Evolutionary conservation across 1,140 invertebrate genomes (phyloP).

Genomic region (Papilio dardanus): DNA sequence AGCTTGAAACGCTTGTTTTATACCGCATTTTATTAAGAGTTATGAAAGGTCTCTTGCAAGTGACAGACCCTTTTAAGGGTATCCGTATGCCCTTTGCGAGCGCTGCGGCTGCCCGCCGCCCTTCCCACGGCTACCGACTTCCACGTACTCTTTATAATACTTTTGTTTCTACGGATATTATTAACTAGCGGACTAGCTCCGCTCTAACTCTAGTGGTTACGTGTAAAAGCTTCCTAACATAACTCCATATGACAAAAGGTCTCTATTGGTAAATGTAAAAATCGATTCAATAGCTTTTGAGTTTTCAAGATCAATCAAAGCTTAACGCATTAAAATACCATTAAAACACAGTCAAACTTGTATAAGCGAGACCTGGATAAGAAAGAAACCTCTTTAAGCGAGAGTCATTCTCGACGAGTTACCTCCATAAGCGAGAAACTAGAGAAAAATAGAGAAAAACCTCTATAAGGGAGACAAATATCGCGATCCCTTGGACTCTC

Average conservation of each 20-base stretch:
- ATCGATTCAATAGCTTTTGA: neutral
- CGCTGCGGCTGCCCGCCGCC: conserved; percentile 45
- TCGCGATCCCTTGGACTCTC: too few relatives aligned
- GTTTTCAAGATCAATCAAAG: neutral
- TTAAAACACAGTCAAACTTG: too few relatives aligned
- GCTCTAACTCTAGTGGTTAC: neutral
- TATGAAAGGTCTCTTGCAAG: conserved; percentile 74
- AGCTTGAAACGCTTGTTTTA: conserved; percentile 62
- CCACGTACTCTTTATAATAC: conserved; percentile 20
- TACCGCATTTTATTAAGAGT: conserved; percentile 77
- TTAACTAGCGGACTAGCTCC: neutral
- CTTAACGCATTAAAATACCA: neutral
- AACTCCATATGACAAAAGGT: neutral
- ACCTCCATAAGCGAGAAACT: too few relatives aligned
- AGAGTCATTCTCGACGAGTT: too few relatives aligned
- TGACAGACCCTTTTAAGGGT: conserved; percentile 71
- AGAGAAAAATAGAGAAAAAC: too few relatives aligned
- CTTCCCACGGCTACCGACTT: conserved; percentile 38
- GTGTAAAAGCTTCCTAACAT: neutral
- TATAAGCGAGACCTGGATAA: too few relatives aligned
- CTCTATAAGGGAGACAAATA: too few relatives aligned
- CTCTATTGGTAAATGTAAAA: neutral
- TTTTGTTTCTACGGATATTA: conserved; percentile 7
- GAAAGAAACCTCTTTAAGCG: too few relatives aligned
- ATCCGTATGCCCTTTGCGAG: conserved; percentile 58